Evolutionary conservation across 2,113 vertebrate genomes (phyloP).

Genomic region (Oreochromis tanganicae): DNA sequence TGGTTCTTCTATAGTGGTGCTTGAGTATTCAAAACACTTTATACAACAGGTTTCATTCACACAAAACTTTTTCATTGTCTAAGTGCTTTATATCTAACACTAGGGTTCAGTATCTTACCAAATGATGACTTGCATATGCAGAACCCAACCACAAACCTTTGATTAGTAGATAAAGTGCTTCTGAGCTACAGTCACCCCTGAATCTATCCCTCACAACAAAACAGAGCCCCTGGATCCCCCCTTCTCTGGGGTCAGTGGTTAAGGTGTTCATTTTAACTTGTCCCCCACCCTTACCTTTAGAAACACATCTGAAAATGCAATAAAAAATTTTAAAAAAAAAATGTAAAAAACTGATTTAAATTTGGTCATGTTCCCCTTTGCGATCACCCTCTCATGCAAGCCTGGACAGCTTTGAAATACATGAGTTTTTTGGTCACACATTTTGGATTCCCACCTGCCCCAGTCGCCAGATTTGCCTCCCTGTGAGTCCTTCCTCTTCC

Average conservation of each 20-base stretch:
- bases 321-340: fast-evolving
- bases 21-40: neutral
- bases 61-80: neutral
- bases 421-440: neutral
- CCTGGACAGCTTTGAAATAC: neutral
- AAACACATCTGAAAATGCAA: neutral
- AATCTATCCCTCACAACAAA: neutral
- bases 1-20: neutral
- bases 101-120: neutral
- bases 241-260: neutral
- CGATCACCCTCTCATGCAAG: neutral
- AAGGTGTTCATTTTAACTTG: neutral
- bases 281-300: neutral
- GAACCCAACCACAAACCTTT: neutral
- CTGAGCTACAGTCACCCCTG: neutral
- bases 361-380: neutral
- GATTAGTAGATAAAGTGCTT: neutral
- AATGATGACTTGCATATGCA: neutral
- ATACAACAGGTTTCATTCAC: neutral
- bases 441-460: neutral
- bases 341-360: neutral
- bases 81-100: neutral
- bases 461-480: neutral
- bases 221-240: neutral
- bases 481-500: neutral